Base-by-base conservation (phyloP, 2,113 vertebrate species). In the Limanda limanda region DNA sequence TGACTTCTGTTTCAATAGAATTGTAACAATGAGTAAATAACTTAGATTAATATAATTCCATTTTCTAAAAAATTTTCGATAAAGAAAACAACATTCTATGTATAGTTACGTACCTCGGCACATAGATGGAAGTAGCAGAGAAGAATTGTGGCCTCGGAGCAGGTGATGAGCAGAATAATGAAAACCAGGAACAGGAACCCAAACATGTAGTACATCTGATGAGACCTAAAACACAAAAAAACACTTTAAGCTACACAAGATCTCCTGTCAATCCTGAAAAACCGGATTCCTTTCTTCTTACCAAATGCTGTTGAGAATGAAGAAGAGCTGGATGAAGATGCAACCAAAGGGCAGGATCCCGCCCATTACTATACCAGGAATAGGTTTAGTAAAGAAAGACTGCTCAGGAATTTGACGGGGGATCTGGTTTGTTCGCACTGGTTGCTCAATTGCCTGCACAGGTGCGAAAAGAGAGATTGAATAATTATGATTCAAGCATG, bases 171-270 rank as follows among this genome's bases (percentile, higher is more conserved):
- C 63, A 99, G 94, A 92, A 99, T 99, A 86, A 99, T 99, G 90
- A 99, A 99, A 65, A 99, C 97, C 91, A 99, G 91, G 88, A 99
- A 99, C 2, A 99, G 94, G 93, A 99, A 99, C n/a, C 98, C 98
- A 91, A 99, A 99, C 98, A 99, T 99, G 91, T 99, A 99, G 93
- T 99, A 99, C 98, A 99, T 99, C 94, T 99, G 98, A 92, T 99
- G 98, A 52, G 98, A 99, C 98, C 98, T 99, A 83, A 57, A 86
- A 54, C 10, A 21, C 20, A 27, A 82, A 73, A 14, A 76, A 5
- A 13, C 11, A 1, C 52, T 27, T 17, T 48, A 9, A 75, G 3
- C 13, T 5, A 31, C 31, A 31, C 31, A 31, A 31, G 31, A 31
- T 1, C 7, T 31, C 31, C 31, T 1, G 31, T 2, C 10, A 4